A percentile compares a stretch with the other conserved stretches of the same genome.
Evolutionary conservation across 1,140 invertebrate species (phyloP).

Genomic region (Thaumetopoea pityocampa): DNA sequence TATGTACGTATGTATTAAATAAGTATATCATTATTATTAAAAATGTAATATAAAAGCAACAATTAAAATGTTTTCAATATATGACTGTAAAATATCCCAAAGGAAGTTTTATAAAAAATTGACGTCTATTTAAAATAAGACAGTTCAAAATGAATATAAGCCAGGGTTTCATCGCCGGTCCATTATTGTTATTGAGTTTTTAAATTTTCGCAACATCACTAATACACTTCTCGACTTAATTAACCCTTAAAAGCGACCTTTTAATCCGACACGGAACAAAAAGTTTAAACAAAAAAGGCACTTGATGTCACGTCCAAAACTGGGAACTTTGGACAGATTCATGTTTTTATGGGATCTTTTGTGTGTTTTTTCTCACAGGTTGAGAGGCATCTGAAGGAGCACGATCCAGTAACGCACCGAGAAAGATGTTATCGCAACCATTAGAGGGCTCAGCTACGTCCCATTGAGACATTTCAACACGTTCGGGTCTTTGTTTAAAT

Average conservation of each 20-base stretch:
- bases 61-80: too few relatives aligned
- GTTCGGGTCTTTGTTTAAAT: conserved; percentile 46
- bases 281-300: conserved; percentile 47
- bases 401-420: conserved; percentile 62
- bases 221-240: conserved; percentile 54
- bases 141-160: conserved; percentile 1
- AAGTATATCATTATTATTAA: too few relatives aligned
- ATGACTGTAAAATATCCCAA: too few relatives aligned
- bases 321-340: conserved; percentile 58
- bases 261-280: conserved; percentile 54
- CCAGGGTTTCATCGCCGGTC: conserved; percentile 14
- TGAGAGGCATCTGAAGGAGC: conserved; percentile 57
- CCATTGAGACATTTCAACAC: conserved; percentile 66
- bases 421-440: conserved; percentile 62
- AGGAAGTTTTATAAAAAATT: too few relatives aligned
- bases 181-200: conserved; percentile 22
- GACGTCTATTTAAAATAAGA: too few relatives aligned
- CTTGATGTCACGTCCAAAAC: conserved; percentile 62
- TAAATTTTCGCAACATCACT: conserved; percentile 50
- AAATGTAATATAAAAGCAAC: too few relatives aligned
- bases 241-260: conserved; percentile 53
- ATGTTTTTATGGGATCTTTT: conserved; percentile 66
- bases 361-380: conserved; percentile 70
- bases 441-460: conserved; percentile 50
- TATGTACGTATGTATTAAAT: too few relatives aligned